Base-by-base conservation (phyloP, 2,888 invertebrate species). In the Ashinkailepas kermadecensis region DNA sequence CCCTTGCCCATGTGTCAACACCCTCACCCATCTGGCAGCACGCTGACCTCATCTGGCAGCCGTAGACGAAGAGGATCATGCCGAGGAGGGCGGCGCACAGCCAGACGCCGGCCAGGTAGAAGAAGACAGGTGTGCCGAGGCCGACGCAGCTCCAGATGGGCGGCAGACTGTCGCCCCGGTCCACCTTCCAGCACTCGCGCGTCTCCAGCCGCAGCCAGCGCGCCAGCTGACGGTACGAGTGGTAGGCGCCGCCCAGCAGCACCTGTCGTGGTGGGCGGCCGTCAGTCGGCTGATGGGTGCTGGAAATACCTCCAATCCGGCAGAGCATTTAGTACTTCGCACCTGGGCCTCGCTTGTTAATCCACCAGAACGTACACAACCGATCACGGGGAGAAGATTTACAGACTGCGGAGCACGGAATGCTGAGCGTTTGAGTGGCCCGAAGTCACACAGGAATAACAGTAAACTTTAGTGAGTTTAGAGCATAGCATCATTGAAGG, bases 51-150 rank as follows among this genome's bases (percentile, higher is more conserved):
- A 94, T 87, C 80, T 91, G 89, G 0, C 90, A 88, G 0, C 92
- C 93, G 85, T 92, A 91, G 7, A 93, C 86, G 85, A 94, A 94
- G 10, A 94, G 85, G 0, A 91, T 89, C 0, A 91, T 88, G 0
- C 92, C 90, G 13, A 94, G 92, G n/a, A 93, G 86, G 0, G 93
- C 93, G 8, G 94, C 92, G 80, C 93, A 88, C 57, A 90, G 86
- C 92, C 95, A 95, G 0, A 94, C 92, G 7, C 91, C 90, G 85
- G 93, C 92, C 81, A 95, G 88, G 86, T 96, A 96, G 88, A 96
- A 96, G 86, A 93, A 91, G 82, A 93, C 90, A 0, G 94, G 93
- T 84, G 94, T 93, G 0, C 93, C 93, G 0, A 93, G 86, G n/a
- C 94, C 95, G 85, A 92, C 92, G 87, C 95, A 95, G 86, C 92